Conservation (phyloP, 2,888 invertebrate genomes). For the Ectropis crepuscularia region DNA sequence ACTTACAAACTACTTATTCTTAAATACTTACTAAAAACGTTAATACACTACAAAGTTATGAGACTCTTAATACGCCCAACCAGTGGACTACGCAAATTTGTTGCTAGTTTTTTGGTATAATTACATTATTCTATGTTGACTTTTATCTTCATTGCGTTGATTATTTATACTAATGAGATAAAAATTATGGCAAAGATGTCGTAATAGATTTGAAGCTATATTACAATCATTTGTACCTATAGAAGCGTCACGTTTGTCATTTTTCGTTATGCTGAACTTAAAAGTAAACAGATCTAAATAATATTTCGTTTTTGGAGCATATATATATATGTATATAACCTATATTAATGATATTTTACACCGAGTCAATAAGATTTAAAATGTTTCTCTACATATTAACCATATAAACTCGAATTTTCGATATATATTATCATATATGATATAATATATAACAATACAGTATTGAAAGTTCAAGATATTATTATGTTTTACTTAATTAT, state of each 20-base stretch:
- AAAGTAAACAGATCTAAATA: slow-evolving; percentile 16
- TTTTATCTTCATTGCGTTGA: background rate
- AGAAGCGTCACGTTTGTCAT: slow-evolving; percentile 28
- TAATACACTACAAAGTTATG: slow-evolving; percentile 7
- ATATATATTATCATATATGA: too few relatives aligned
- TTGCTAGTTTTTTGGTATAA: slow-evolving; percentile 15
- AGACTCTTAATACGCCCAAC: slow-evolving; percentile 15
- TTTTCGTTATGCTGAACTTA: slow-evolving; percentile 16
- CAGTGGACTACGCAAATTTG: background rate
- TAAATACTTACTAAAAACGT: background rate
- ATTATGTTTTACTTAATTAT: too few relatives aligned
- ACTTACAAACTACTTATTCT: background rate
- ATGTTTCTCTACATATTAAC: too few relatives aligned
- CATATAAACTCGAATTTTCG: too few relatives aligned
- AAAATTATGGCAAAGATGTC: slow-evolving; percentile 9
- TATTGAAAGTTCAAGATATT: too few relatives aligned
- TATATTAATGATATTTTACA: background rate
- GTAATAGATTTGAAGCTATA: background rate
- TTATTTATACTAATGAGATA: slow-evolving; percentile 11
- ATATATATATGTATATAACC: too few relatives aligned
- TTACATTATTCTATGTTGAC: slow-evolving; percentile 4
- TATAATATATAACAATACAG: too few relatives aligned
- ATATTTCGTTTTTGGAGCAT: too few relatives aligned
- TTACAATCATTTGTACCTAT: slow-evolving; percentile 11
- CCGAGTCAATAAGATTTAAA: background rate